phyloP scores from a whole-genome alignment of 37 sponge, comb jelly and placozoan species.

The Axinella damicornis region DNA sequence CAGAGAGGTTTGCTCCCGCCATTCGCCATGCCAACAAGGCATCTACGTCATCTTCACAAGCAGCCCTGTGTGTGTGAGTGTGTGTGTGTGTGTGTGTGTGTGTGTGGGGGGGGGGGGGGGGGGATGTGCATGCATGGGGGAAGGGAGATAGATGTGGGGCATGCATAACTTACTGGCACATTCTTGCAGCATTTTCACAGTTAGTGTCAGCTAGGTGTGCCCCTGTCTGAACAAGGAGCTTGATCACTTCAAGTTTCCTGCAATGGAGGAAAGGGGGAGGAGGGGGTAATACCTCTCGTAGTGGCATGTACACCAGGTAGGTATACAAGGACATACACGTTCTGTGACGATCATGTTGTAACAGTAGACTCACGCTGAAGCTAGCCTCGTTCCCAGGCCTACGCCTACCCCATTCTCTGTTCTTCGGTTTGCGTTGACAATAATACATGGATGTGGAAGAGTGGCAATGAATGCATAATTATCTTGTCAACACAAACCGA shows the following conservation, averaged over 20 bases:
- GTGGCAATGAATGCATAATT: no score
- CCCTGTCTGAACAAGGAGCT: constrained; percentile 66
- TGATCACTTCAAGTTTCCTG: constrained; percentile 50
- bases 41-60: constrained; percentile 50
- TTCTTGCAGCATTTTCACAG: background rate
- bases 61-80: constrained; percentile 59
- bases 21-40: constrained; percentile 53
- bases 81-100: constrained; percentile 55
- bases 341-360: no score
- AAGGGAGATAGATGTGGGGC: background rate
- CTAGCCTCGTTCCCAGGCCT: no score
- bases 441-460: no score
- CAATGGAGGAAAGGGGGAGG: background rate
- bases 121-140: constrained; percentile 10
- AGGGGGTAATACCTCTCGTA: no score
- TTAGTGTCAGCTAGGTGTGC: constrained; percentile 45
- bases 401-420: no score
- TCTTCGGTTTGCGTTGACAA: no score
- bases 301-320: no score
- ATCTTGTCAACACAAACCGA: no score
- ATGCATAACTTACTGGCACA: background rate
- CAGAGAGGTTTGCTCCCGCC: constrained; percentile 56
- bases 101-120: constrained; percentile 33
- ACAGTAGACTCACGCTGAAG: no score
- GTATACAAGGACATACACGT: no score